Conservation (phyloP, 2,888 invertebrate genomes). For the Ectemnius lituratus region DNA sequence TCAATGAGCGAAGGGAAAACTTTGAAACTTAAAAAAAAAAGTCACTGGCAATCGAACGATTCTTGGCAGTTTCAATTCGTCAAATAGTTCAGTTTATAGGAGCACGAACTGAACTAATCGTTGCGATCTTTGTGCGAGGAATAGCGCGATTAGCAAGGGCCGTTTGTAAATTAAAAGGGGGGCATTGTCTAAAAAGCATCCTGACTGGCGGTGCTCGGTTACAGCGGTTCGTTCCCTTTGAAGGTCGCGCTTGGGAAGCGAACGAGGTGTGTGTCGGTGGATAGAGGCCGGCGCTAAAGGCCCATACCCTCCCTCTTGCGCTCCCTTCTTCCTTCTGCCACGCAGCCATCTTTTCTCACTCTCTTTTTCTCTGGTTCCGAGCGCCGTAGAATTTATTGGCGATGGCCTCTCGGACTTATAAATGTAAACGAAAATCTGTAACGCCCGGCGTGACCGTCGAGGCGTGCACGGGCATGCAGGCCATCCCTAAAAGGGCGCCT, state of each 20-base stretch:
- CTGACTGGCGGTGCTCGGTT: slow-evolving; percentile 12
- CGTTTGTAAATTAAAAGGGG: slow-evolving; percentile 4
- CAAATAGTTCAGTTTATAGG: too few relatives aligned
- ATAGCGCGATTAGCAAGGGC: not conserved
- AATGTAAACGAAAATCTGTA: slow-evolving; percentile 72
- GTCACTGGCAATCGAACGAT: too few relatives aligned
- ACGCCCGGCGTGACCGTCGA: slow-evolving; percentile 65
- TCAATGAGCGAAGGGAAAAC: slow-evolving; percentile 34
- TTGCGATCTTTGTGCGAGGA: too few relatives aligned
- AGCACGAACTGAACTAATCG: too few relatives aligned
- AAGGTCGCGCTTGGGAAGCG: slow-evolving; percentile 34
- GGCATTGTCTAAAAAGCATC: slow-evolving; percentile 1
- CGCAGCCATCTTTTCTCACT: slow-evolving; percentile 52
- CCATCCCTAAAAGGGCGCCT: slow-evolving; percentile 64
- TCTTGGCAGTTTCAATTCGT: too few relatives aligned
- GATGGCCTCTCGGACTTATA: slow-evolving; percentile 58
- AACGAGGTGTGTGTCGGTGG: slow-evolving; percentile 23
- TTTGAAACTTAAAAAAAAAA: too few relatives aligned
- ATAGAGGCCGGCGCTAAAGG: slow-evolving; percentile 43
- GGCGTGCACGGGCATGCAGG: slow-evolving; percentile 64
- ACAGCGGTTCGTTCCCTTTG: slow-evolving; percentile 37
- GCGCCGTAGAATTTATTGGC: slow-evolving; percentile 66
- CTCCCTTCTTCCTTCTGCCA: too few relatives aligned
- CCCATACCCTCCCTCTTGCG: slow-evolving; percentile 4
- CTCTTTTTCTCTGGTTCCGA: slow-evolving; percentile 32